Base-by-base conservation (phyloP, 2,797 vertebrate genomes). In the Oreonectes daqikongensis region DNA sequence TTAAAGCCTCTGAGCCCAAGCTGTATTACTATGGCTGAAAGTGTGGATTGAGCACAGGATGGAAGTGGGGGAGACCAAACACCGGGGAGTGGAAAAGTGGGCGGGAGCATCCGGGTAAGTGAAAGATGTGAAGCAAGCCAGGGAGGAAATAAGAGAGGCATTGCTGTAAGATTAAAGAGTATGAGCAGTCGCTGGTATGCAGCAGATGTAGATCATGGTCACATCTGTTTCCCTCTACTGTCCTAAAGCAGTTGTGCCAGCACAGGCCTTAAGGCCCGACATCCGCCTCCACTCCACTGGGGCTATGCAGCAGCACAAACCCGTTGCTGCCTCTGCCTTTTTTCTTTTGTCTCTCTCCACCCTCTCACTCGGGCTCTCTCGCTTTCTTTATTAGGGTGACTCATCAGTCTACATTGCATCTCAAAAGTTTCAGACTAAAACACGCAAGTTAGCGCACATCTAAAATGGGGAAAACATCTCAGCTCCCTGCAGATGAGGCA, bases 181-280 rank as follows among this genome's bases (percentile, higher is more conserved):
- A 65, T 63, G 74, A 83, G 79, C 77, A 80, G 20, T 73, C 69
- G 53, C 68, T 82, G 38, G 79, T 82, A 69, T 75, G 71, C 73
- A 77, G 72, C 66, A 75, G 79, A 78, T 82, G 79, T 79, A 81
- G 78, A 82, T 78, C 77, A 85, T 72, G 53, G 17, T 46, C 72
- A 78, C 81, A 81, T 84, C 77, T 76, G 77, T 83, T 84, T 79
- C 65, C 55, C 75, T 81, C 68, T 8, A 42, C 71, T 79, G 82
- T 75, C 68, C 75, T 73, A 74, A 38, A 66, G 63, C 38, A 38
- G 63, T 61, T 8, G 73, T 79, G 57, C 80, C 78, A 76, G 66
- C 7, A 11, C 69, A 81, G 78, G 78, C 79, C 80, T 82, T 76
- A 70, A 70, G 78, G 80, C 60, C 57, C 14, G 38, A 57, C 55